phyloP scores from a whole-genome alignment of 2,888 invertebrate genomes.

The Oscheius sp. region DNA sequence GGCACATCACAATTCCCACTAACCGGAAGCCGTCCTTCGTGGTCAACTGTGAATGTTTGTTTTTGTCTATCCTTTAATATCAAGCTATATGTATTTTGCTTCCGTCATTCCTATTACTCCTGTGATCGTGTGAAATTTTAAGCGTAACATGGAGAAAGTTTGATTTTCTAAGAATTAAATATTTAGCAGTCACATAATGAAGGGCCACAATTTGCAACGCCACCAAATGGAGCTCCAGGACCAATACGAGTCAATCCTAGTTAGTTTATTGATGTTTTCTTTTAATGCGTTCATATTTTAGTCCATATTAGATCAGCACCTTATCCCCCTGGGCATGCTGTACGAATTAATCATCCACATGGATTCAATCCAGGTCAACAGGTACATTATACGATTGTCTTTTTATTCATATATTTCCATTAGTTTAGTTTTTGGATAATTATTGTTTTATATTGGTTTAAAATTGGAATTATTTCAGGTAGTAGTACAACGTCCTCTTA shows the following conservation, averaged over 20 bases:
- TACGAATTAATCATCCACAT: not conserved
- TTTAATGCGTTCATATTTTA: not conserved
- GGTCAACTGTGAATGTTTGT: slow-evolving; percentile 19
- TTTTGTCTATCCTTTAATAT: not conserved
- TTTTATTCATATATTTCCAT: not conserved
- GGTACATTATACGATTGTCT: not conserved
- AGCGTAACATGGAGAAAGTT: not conserved
- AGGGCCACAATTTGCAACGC: not conserved
- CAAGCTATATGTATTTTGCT: too few species aligned
- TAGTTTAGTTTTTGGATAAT: not conserved
- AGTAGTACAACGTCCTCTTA: not conserved
- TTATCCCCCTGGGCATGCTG: slow-evolving; percentile 1
- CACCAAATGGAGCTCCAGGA: slow-evolving; percentile 10
- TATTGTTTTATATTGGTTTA: not conserved
- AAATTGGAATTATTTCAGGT: not conserved
- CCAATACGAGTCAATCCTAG: slow-evolving; percentile 25
- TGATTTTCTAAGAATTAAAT: not conserved
- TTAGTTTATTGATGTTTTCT: not conserved
- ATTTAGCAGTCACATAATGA: slow-evolving; percentile 11
- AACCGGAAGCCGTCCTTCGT: slow-evolving; percentile 8
- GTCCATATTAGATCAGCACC: slow-evolving; percentile 11
- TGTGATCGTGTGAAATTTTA: not conserved
- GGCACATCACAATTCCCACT: not conserved
- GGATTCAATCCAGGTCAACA: slow-evolving; percentile 4
- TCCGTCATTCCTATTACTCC: not conserved